Evolutionary conservation across 2,113 vertebrate species (phyloP).

Genomic region (Mustela lutreola): DNA sequence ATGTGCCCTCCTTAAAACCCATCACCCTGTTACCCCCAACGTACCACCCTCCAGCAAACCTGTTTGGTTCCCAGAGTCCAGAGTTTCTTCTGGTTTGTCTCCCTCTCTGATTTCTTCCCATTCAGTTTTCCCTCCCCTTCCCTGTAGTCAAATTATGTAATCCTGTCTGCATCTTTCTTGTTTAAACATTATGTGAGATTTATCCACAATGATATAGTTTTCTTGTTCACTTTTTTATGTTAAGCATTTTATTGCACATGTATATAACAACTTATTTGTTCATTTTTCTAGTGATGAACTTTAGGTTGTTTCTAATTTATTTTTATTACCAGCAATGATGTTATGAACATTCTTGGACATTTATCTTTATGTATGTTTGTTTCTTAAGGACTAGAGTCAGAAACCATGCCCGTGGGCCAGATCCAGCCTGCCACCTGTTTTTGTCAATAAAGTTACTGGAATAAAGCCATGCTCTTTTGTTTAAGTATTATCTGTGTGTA

Average conservation of each 20-base stretch:
- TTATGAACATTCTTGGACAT: not conserved
- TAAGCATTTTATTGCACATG: not conserved
- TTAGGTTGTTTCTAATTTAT: not conserved
- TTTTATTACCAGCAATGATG: not conserved
- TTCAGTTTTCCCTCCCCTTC: too few relatives aligned
- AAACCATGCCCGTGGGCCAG: not conserved
- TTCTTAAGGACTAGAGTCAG: conserved; percentile 26
- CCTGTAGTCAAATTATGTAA: not conserved
- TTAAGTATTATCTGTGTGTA: not conserved
- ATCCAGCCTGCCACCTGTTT: not conserved
- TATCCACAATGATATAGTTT: not conserved
- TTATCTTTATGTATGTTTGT: not conserved
- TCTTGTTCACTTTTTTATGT: not conserved
- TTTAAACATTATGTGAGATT: not conserved
- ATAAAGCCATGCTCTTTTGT: not conserved
- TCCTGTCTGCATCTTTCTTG: not conserved
- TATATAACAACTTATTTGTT: not conserved
- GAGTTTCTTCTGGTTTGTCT: too few relatives aligned
- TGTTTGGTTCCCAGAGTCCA: too few relatives aligned
- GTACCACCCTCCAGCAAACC: too few relatives aligned
- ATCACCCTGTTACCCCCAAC: too few relatives aligned
- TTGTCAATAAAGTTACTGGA: not conserved
- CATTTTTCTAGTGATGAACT: not conserved
- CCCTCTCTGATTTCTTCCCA: too few relatives aligned
- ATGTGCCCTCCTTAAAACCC: too few relatives aligned